A percentile compares a stretch with the other conserved stretches of the same genome.
Evolutionary conservation across 2,113 vertebrate species (phyloP).

Genomic region (Procavia capensis): DNA sequence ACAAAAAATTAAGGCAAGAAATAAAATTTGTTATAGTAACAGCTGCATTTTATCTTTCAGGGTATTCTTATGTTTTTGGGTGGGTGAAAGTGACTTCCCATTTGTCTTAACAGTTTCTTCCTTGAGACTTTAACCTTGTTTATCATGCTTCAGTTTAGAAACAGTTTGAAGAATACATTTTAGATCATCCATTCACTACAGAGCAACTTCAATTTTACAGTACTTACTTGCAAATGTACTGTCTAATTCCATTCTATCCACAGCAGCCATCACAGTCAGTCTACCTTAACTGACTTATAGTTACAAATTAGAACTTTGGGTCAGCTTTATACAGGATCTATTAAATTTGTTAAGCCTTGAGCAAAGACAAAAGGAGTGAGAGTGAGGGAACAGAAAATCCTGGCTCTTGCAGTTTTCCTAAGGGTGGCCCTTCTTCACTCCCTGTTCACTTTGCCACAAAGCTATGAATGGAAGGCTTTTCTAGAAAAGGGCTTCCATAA

Average conservation of each 20-base stretch:
- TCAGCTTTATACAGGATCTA: not conserved
- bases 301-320: not conserved
- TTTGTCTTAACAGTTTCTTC: not conserved
- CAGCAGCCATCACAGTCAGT: not conserved
- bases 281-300: not conserved
- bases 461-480: conserved; percentile 72
- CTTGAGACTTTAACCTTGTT: not conserved
- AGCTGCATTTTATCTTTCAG: conserved; percentile 37
- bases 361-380: not conserved
- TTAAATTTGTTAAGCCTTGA: not conserved
- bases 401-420: not conserved
- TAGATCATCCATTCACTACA: not conserved
- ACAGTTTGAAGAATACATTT: not conserved
- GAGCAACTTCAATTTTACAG: not conserved
- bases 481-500: conserved; percentile 52
- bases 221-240: not conserved
- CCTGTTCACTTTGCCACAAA: conserved; percentile 9
- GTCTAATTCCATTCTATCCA: not conserved
- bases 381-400: not conserved
- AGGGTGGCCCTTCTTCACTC: not conserved
- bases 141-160: not conserved
- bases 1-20: conserved; percentile 20
- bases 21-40: not conserved
- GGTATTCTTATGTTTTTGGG: conserved; percentile 23
- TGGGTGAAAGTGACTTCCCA: not conserved